Base-by-base conservation (phyloP, 2,797 vertebrate genomes). In the Orientallactaga sibirica region DNA sequence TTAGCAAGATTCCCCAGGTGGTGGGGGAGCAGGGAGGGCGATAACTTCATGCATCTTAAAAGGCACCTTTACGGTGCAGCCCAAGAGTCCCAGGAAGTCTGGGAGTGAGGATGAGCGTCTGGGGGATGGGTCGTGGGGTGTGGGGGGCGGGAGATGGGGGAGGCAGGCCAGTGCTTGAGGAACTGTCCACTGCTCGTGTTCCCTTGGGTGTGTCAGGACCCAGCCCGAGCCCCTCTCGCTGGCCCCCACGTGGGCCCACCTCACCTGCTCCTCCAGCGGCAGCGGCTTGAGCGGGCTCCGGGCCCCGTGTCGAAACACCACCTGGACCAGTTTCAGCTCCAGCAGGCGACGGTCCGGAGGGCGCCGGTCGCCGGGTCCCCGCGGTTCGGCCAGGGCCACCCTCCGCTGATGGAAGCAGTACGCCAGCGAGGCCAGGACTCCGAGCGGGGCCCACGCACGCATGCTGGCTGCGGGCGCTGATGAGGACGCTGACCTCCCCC, bases 281-380 rank as follows among this genome's bases (percentile, higher is more conserved):
- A 99, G 98, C 0, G 98, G 98, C 95, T 98, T 99, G 6, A 99
- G 98, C 0, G 99, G 99, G 0, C 99, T 99, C 89, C 99, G 98
- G 1, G 99, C 99, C 3, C 99, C 99, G n/a, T 99, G 99, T 82
- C 99, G 98, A 94, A 99, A 99, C 75, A 99, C 96, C 15, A 99
- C 98, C 96, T 99, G 99, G 86, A 99, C 99, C 98, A 99, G 97
- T 91, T 98, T 98, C 70, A 99, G 98, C 74, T 99, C 97, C 55
- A 99, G 98, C 0, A 41, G 85, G 62, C 73, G 29, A 41, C 79
- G 83, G 64, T 94, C 90, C 97, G 5, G 97, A 55, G 98, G 98
- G 98, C 87, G 0, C 94, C 77, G 79, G 37, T 43, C 19, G 24
- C 52, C 75, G 0, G 81, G 20, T 1, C 14, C 27, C 6, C 16